These are phyloP conservation scores for Heliornis fulica DNA, from an alignment of 2,113 vertebrate genomes.

Conservation along the genomic window DNA sequence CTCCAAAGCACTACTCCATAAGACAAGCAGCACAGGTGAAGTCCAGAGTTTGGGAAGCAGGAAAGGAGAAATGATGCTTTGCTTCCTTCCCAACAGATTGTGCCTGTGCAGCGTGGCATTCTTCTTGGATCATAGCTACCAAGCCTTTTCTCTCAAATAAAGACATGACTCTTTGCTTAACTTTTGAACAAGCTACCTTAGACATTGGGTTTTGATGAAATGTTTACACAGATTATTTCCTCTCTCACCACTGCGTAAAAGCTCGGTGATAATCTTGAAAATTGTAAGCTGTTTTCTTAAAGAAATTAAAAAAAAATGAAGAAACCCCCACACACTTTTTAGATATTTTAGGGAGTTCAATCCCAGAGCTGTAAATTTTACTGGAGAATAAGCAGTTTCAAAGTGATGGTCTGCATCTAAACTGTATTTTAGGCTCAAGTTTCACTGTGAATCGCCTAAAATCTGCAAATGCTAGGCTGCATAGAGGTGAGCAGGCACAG, in stretches of 20 bases:
- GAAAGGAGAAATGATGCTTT: neutral
- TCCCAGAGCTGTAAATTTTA: neutral
- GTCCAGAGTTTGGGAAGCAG: neutral
- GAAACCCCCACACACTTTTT: too few relatives aligned
- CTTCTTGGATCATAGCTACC: neutral
- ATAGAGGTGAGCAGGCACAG: neutral
- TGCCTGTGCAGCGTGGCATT: neutral
- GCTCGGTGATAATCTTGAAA: neutral
- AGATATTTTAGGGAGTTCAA: neutral
- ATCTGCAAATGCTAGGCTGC: neutral
- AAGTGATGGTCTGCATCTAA: neutral
- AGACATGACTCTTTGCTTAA: neutral
- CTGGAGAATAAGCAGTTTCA: neutral
- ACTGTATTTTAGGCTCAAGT: neutral
- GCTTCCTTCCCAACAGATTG: neutral
- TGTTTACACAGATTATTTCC: neutral
- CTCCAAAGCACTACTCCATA: neutral
- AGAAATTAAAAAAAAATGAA: neutral
- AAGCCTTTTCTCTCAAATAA: neutral
- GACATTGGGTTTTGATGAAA: neutral
- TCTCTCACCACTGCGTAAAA: neutral
- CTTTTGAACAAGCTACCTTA: neutral
- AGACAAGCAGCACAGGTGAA: neutral
- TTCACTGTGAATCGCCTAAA: neutral
- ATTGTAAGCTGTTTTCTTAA: rapidly evolving